Percentiles rank a stretch among this genome's conserved stretches.
Evolutionary conservation across 2,797 vertebrate genomes (phyloP).

Genomic region (Syngnathus acus): DNA sequence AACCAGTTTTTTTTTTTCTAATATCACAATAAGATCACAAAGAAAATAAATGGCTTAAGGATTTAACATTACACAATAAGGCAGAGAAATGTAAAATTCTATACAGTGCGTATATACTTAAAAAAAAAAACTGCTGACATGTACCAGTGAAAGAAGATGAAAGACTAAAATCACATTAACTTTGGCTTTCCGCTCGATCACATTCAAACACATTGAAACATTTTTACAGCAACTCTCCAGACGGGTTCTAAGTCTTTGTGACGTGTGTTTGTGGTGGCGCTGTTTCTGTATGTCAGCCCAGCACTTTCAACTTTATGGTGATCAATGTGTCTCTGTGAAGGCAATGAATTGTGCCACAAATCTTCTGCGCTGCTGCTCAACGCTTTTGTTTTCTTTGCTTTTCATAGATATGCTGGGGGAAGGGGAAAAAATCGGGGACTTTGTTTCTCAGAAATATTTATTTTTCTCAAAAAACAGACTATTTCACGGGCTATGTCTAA

Average conservation of each 20-base stretch:
- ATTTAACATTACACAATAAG: too few species aligned
- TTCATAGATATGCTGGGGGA: background rate
- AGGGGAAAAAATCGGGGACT: background rate
- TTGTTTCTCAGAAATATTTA: background rate
- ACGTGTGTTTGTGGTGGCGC: conserved; percentile 5
- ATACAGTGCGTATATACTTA: too few species aligned
- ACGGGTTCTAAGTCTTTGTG: background rate
- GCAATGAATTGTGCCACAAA: conserved; percentile 15
- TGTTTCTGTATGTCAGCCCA: conserved; percentile 6
- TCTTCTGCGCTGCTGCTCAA: conserved; percentile 25
- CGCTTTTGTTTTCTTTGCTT: conserved; percentile 11
- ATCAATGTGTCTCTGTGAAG: conserved; percentile 26
- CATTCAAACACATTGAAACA: background rate
- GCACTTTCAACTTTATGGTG: conserved; percentile 14
- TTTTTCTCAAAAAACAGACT: background rate
- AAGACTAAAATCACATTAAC: conserved; percentile 7
- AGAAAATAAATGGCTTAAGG: too few species aligned
- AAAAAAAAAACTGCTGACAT: too few species aligned
- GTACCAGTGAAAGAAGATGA: background rate
- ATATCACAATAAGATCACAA: background rate
- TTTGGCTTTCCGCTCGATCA: conserved; percentile 5
- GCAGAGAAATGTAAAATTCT: too few species aligned
- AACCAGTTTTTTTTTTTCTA: background rate
- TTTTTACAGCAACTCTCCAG: background rate
- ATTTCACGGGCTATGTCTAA: background rate